Base-by-base conservation (phyloP, 1,140 invertebrate genomes). In the Adelges cooleyi region DNA sequence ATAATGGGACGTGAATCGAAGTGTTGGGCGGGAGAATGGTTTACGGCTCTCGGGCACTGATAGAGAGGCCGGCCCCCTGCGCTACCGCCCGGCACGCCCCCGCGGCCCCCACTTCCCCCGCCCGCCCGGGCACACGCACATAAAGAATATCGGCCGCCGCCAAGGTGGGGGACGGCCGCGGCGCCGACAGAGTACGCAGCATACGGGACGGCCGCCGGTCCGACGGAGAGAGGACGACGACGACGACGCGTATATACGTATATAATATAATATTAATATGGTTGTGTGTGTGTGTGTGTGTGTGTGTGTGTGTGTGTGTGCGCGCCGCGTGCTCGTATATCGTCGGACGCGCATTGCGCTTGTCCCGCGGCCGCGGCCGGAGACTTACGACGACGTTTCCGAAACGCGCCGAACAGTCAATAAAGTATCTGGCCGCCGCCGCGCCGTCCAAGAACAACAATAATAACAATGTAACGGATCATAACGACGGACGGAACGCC, bases 11-110 rank as follows among this genome's bases (percentile, higher is more conserved):
- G 54, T 29, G 54, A 59, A 59, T 59, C 54, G 54, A 59, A 59
- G 54, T 59, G 54, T 59, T 59, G 54, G 54, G 54, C 54, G 54
- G 54, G 54, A 59, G 54, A 59, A 59, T 59, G 54, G 54, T 59
- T 59, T 59, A 59, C 54, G 54, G 54, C n/a, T 59, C 54, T 59
- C 54, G 54, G 54, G 29, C n/a, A 59, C 54, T 59, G 54, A 59
- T 59, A 59, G 54, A 59, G 54, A 59, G 54, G 38, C 54, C 54
- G 54, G 54, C 54, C 54, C 54, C 54, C 54, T 44, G 38, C 42
- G 54, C 54, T 46, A 46, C 54, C 54, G 54, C 40, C 54, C 40
- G 38, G 36, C 54, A n/a, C 54, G 38, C 0, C 40, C 40, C 8
- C 40, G 5, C 5, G 18, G 38, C 38, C 22, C 15, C 49, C 18